Conservation (phyloP, 2,113 vertebrate species). For the Hippopotamus amphibius region DNA sequence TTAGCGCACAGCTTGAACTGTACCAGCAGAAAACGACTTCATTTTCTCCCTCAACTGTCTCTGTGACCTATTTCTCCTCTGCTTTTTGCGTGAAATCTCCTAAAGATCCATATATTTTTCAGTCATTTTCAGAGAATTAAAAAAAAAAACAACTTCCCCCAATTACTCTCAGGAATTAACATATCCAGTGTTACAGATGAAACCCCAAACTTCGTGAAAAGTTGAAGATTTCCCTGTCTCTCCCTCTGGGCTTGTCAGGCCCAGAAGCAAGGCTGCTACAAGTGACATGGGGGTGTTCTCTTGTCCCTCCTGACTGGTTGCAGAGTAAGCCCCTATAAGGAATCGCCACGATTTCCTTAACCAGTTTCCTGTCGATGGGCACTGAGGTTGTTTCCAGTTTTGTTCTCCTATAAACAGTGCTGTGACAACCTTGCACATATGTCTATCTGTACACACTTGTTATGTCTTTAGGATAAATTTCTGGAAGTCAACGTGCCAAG, state of each 20-base stretch:
- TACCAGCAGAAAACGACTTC: constrained; percentile 54
- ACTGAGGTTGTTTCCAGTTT: neutral
- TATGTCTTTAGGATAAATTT: constrained; percentile 43
- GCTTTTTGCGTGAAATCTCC: constrained; percentile 15
- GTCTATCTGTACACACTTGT: neutral
- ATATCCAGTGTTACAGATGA: neutral
- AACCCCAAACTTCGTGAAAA: neutral
- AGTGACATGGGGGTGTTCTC: neutral
- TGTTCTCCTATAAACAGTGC: neutral
- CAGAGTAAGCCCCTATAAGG: neutral
- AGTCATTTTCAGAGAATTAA: neutral
- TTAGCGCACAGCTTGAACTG: neutral
- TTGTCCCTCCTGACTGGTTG: neutral
- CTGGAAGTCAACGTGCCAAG: neutral
- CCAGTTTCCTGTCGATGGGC: neutral
- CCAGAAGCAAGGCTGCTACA: neutral
- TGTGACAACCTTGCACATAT: neutral
- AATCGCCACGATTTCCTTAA: neutral
- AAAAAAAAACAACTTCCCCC: neutral
- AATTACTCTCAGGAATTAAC: neutral
- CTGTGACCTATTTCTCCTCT: neutral
- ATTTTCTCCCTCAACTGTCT: neutral
- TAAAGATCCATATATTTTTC: neutral
- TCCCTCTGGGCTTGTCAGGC: neutral
- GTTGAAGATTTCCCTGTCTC: neutral